Base-by-base conservation (phyloP, 2,888 invertebrate species). In the Pilophorus perplexus region DNA sequence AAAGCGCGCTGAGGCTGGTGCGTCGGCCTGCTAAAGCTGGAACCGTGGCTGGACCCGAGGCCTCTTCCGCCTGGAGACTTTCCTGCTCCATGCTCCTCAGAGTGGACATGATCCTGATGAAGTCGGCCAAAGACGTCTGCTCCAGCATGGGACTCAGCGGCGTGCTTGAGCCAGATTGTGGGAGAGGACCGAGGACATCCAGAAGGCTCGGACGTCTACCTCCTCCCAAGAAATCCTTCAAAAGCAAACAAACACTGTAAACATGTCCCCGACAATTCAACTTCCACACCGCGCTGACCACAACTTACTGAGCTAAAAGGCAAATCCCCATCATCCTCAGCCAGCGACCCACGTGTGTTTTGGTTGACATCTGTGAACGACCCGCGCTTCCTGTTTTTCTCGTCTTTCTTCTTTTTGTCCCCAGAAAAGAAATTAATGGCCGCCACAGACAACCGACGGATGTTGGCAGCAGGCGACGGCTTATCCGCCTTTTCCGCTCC, bases 51-150 rank as follows among this genome's bases (percentile, higher is more conserved):
- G 38, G 18, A 2, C 16, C 38, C 18, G 14, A 14, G n/a, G 60
- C 4, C 5, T 22, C 20, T 12, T 16, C 42, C n/a, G n/a, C n/a
- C 20, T 8, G 25, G 18, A 18, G 38, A 20, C 28, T 23, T 2
- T 8, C n/a, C 16, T 22, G 46, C 23, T 64, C 64, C 14, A 65
- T 3, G 2, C 25, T 18, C 18, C 65, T 5, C 8, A 65, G 54
- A 4, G 65, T 65, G 22, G 65, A 54, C 65, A 65, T 65, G 20
- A 89, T 90, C 65, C 90, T 80, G 23, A 92, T 81, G 62, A 92
- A 82, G 77, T 92, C 90, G 1, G 90, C 91, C 12, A 92, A 81
- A 20, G 90, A 89, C 0, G 91, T 91, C 73, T 89, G 86, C 76
- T 91, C 91, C 64, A 91, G 78, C 10, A 90, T 82, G 73, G 83